Evolutionary conservation across 2,113 vertebrate genomes (phyloP).

Genomic region (Emberiza fucata): DNA sequence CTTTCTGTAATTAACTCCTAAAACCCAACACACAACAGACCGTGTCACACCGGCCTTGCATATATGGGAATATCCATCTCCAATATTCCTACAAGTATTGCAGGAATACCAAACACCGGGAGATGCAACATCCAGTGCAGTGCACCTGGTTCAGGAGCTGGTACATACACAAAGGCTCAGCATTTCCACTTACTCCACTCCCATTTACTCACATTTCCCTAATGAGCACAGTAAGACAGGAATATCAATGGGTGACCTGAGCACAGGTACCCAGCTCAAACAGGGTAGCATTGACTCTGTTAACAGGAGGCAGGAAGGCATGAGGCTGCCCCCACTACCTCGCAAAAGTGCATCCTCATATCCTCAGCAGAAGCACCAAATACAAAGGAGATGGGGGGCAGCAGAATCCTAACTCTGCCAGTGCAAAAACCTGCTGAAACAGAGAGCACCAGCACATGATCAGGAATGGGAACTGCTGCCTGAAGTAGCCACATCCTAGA

Average conservation of each 20-base stretch:
- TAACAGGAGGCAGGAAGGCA: background rate
- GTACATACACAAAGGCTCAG: background rate
- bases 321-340: background rate
- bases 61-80: background rate
- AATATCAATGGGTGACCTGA: background rate
- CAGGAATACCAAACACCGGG: background rate
- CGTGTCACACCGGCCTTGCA: accelerated
- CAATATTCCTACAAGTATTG: background rate
- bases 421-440: background rate
- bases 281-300: accelerated
- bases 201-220: background rate
- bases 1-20: background rate
- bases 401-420: background rate
- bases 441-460: background rate
- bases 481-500: background rate
- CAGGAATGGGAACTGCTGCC: background rate
- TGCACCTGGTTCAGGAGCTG: too few species aligned
- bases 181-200: too few species aligned
- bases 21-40: accelerated
- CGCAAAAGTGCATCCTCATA: background rate
- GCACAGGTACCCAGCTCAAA: accelerated
- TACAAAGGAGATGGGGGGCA: background rate
- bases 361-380: background rate
- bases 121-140: background rate
- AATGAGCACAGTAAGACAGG: background rate